Conservation (phyloP, 92 coral and sea anemone species). For the Zoanthus sociatus region DNA sequence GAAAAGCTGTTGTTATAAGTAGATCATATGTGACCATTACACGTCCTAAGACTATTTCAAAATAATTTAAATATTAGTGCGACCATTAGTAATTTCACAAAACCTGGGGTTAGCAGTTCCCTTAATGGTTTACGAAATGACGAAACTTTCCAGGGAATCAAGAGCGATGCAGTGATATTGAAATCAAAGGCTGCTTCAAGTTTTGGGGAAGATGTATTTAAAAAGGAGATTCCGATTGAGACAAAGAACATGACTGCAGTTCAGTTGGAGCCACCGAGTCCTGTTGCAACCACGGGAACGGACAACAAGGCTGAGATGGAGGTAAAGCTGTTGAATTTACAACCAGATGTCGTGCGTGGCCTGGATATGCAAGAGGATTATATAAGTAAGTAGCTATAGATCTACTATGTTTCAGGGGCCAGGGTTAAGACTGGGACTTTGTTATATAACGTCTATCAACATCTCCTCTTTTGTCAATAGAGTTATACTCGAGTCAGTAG, state of each 20-base stretch:
- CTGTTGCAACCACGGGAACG: constrained; percentile 14
- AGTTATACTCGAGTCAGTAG: neutral
- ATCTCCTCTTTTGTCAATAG: neutral
- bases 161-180: constrained; percentile 1
- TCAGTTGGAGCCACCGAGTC: constrained; percentile 44
- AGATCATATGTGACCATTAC: too few relatives aligned
- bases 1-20: too few relatives aligned
- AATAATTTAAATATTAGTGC: too few relatives aligned
- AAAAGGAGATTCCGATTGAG: constrained; percentile 84
- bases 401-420: neutral
- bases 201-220: constrained; percentile 65
- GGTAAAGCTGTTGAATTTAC: constrained; percentile 35
- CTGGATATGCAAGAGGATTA: constrained; percentile 55
- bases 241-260: constrained; percentile 78
- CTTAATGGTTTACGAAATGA: too few relatives aligned
- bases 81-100: too few relatives aligned
- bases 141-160: neutral
- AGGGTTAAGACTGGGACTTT: too few relatives aligned
- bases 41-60: too few relatives aligned
- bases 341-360: constrained; percentile 6
- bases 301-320: constrained; percentile 61
- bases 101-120: too few relatives aligned
- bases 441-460: too few relatives aligned
- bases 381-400: neutral
- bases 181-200: constrained; percentile 31